Evolutionary conservation across 1,140 invertebrate species (phyloP).

Genomic region (Drosophila nannoptera): DNA sequence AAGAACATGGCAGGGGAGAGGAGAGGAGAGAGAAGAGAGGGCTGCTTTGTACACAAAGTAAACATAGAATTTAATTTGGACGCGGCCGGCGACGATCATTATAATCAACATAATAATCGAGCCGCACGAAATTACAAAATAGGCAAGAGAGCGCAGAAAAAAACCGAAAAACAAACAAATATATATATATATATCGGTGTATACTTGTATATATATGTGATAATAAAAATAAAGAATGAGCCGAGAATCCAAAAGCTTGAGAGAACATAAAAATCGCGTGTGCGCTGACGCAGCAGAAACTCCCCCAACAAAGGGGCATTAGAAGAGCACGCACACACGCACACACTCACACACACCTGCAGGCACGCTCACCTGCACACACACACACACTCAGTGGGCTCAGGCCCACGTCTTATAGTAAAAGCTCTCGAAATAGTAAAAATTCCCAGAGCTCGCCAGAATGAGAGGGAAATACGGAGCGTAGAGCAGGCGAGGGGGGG

Average conservation of each 20-base stretch:
- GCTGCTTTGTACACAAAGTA: conserved; percentile 40
- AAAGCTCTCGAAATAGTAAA: conserved; percentile 31
- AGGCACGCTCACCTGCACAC: conserved; percentile 13
- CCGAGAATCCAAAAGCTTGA: conserved; percentile 27
- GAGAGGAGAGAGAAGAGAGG: conserved; percentile 1
- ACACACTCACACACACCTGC: conserved; percentile 6
- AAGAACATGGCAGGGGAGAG: not conserved
- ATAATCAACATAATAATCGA: conserved; percentile 58
- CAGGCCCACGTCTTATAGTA: conserved; percentile 22
- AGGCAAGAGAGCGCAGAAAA: conserved; percentile 9
- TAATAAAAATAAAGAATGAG: not conserved
- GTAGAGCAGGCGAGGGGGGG: no score
- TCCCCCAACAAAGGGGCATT: conserved; percentile 17
- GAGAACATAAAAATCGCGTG: conserved; percentile 57
- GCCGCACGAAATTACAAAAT: conserved; percentile 57
- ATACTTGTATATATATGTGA: conserved; percentile 25
- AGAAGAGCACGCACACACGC: not conserved
- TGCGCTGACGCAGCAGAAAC: conserved; percentile 70
- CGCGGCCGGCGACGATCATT: conserved; percentile 31
- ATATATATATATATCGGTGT: conserved; percentile 18
- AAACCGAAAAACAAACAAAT: conserved; percentile 21
- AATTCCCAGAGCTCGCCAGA: conserved; percentile 30
- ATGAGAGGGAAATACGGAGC: not conserved
- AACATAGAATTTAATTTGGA: conserved; percentile 62
- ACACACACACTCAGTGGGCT: not conserved